A percentile compares a stretch with the other conserved stretches of the same genome.
phyloP scores from a whole-genome alignment of 1,140 invertebrate species.

The Ostrea denselamellosa region DNA sequence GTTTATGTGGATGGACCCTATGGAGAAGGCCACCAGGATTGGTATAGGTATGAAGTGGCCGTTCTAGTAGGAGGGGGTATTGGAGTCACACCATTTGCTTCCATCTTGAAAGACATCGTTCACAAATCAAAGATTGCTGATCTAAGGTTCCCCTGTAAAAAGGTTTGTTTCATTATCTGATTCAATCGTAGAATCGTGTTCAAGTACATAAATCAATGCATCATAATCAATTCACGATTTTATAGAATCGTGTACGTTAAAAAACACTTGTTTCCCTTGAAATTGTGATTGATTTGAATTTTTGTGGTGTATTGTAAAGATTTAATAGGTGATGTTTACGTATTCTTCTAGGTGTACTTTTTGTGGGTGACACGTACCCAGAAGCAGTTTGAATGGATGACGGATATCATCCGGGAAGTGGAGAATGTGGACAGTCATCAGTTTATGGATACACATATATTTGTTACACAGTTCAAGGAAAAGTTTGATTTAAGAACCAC shows the following conservation, averaged over 20 bases:
- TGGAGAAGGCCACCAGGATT: conserved; percentile 99
- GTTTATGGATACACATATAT: conserved; percentile 98
- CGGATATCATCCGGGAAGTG: conserved; percentile 97
- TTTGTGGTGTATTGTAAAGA: no score
- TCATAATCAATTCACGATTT: no score
- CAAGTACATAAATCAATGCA: no score
- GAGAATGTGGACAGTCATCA: conserved; percentile 97
- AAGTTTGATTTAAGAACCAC: conserved; percentile 99
- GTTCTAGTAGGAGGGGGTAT: conserved; percentile 99
- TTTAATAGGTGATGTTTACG: background rate
- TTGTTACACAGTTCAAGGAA: conserved; percentile 99
- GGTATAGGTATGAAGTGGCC: conserved; percentile 90
- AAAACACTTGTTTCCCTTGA: no score
- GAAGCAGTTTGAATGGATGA: conserved; percentile 99
- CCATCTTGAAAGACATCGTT: conserved; percentile 86
- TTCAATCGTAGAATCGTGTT: no score
- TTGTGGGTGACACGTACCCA: conserved; percentile 99
- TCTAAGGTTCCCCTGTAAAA: conserved; percentile 69
- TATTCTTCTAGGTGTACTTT: conserved; percentile 92
- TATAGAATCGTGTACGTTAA: no score
- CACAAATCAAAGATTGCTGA: conserved; percentile 63
- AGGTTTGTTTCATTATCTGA: conserved; percentile 54
- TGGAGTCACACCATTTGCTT: conserved; percentile 99
- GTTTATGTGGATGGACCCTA: conserved; percentile 97
- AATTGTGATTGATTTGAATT: no score